Conservation (phyloP, 2,888 invertebrate genomes). For the Fragum fragum region DNA sequence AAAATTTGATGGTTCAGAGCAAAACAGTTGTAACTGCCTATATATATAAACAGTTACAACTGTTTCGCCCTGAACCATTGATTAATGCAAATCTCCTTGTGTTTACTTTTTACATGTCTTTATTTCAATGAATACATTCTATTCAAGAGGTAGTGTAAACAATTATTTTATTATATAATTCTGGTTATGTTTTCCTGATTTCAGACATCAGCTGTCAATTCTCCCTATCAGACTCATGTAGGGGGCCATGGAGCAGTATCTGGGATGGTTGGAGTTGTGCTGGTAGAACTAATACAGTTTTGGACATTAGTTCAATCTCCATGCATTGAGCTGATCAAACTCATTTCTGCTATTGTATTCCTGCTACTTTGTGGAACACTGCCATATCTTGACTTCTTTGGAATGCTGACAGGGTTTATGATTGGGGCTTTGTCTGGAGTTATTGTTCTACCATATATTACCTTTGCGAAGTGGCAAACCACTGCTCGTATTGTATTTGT, state of each 20-base stretch:
- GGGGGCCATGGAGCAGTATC: conserved; percentile 76
- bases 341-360: conserved; percentile 57
- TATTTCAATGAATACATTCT: no score
- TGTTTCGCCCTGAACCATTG: no score
- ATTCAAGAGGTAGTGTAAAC: no score
- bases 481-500: conserved; percentile 64
- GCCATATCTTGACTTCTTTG: conserved; percentile 74
- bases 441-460: conserved; percentile 79
- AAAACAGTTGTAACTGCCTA: no score
- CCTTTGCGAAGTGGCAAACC: conserved; percentile 71
- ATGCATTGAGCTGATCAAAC: conserved; percentile 66
- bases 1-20: no score
- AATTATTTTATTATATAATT: no score
- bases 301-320: conserved; percentile 75
- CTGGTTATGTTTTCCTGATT: no score
- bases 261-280: conserved; percentile 75
- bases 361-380: conserved; percentile 74
- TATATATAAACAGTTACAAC: no score
- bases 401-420: conserved; percentile 72
- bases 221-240: conserved; percentile 73
- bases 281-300: conserved; percentile 78
- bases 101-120: no score
- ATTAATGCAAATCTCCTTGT: no score
- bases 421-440: conserved; percentile 74
- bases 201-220: conserved; percentile 74